phyloP scores from a whole-genome alignment of 2,888 invertebrate species.

The Dryobotodes eremita region DNA sequence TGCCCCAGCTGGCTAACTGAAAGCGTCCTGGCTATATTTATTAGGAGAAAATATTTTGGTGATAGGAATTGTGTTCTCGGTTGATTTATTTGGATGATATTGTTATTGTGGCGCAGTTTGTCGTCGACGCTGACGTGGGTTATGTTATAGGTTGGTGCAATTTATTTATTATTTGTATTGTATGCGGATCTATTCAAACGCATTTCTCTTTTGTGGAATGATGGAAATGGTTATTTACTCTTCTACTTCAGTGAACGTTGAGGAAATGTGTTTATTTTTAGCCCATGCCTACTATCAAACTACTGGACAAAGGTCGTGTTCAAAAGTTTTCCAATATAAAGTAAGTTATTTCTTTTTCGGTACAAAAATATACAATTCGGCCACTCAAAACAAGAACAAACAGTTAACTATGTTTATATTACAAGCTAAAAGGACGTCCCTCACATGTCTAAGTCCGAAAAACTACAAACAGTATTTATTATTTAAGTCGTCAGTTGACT shows the following conservation, averaged over 20 bases:
- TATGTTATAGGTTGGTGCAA: conserved; percentile 19
- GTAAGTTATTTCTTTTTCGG: not conserved
- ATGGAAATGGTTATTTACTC: conserved; percentile 5
- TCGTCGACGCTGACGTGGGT: conserved; percentile 42
- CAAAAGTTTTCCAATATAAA: conserved; percentile 17
- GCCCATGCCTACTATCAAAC: not conserved
- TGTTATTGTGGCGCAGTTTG: conserved; percentile 50
- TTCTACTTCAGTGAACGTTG: not conserved
- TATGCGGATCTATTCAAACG: conserved; percentile 13
- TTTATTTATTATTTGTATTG: conserved; percentile 30
- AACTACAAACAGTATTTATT: conserved; percentile 53
- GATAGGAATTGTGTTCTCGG: conserved; percentile 40
- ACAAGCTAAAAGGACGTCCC: conserved; percentile 12
- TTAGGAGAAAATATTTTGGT: conserved; percentile 59
- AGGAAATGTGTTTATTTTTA: not conserved
- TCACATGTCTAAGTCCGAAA: conserved; percentile 6
- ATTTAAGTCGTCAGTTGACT: conserved; percentile 47
- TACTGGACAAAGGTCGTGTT: not conserved
- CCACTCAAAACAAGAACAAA: conserved; percentile 13
- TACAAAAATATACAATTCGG: not conserved
- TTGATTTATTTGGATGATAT: conserved; percentile 65
- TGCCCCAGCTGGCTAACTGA: conserved; percentile 42
- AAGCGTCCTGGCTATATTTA: conserved; percentile 51
- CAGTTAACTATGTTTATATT: conserved; percentile 26
- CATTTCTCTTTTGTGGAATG: not conserved